phyloP scores from a whole-genome alignment of 35 echinoderm and acorn worm genomes.

The Stichopus chloronotus region DNA sequence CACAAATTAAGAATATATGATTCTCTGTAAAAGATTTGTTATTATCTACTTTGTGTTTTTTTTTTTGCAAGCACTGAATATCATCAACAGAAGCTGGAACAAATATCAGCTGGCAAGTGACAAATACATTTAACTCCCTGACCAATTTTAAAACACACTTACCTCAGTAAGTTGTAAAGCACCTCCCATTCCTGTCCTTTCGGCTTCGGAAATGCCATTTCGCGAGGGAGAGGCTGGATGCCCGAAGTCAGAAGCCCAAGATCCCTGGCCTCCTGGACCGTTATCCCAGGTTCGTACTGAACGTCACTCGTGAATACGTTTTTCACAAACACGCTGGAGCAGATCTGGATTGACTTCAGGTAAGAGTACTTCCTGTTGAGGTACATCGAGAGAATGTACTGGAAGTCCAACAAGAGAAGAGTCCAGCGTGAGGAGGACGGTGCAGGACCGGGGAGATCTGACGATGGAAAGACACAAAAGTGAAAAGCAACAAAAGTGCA shows the following conservation, averaged over 20 bases:
- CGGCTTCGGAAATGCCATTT: slow-evolving; percentile 87
- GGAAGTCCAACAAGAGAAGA: slow-evolving; percentile 87
- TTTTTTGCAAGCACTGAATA: too few species aligned
- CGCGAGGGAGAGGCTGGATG: slow-evolving; percentile 87
- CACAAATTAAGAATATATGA: too few species aligned
- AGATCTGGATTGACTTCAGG: slow-evolving; percentile 84
- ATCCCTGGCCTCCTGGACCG: slow-evolving; percentile 83
- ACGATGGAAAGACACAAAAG: not conserved
- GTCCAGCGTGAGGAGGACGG: slow-evolving; percentile 81
- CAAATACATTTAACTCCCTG: too few species aligned
- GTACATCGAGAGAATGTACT: slow-evolving; percentile 99
- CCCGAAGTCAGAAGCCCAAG: slow-evolving; percentile 80
- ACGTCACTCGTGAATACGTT: slow-evolving; percentile 95
- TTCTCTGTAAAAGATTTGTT: too few species aligned
- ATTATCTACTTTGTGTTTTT: too few species aligned
- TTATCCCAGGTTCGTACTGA: slow-evolving; percentile 92
- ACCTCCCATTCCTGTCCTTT: slow-evolving; percentile 86
- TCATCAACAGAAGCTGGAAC: too few species aligned
- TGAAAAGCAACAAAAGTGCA: too few species aligned
- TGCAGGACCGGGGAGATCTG: slow-evolving; percentile 91
- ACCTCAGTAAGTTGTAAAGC: slow-evolving; percentile 91
- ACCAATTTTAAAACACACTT: not conserved
- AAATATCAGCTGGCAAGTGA: too few species aligned
- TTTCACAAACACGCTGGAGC: slow-evolving; percentile 92
- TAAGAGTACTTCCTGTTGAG: slow-evolving; percentile 89